Base-by-base conservation (phyloP, 1,140 invertebrate species). In the Philotrypesis tridentata region DNA sequence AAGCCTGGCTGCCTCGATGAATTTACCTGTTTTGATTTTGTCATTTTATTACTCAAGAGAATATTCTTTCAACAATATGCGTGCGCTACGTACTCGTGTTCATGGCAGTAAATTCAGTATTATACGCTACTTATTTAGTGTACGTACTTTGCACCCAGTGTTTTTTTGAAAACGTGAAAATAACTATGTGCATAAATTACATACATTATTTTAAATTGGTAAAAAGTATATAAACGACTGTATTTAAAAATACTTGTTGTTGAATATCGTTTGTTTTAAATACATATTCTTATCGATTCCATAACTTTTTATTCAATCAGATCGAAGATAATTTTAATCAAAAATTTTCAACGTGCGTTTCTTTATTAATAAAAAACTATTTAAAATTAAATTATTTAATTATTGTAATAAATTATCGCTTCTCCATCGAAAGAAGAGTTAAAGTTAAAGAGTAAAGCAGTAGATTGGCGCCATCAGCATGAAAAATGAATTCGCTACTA, bases 11-110 rank as follows among this genome's bases (percentile, higher is more conserved):
- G 87, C 48, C 86, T 88, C 31, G 83, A 86, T n/a, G 80, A 61
- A 71, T 87, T 88, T 37, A 85, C 87, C 88, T 89, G 84, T 87
- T 87, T 81, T 83, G 82, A 80, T 79, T n/a, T n/a, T 23, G 71
- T 83, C n/a, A 73, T 68, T 82, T 80, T 37, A 82, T 82, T 82
- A 82, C 60, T 65, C 25, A 0, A 55, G 63, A 43, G 61, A 82
- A 14, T 61, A 65, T 63, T 74, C 25, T 17, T 67, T 33, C 31
- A 43, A 25, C 63, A 80, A 29, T 80, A 63, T n/a, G n/a, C 40
- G 63, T 71, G 67, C 67, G 70, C 70, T 79, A 68, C 76, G 63
- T 78, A 55, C 43, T 77, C 67, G 61, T 43, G 21, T 43, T 71
- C 14, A 27, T 71, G 9, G 48, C 21, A 40, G 5, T 9, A 11